Conservation (phyloP, 2,113 vertebrate genomes). For the Spilogale gracilis region DNA sequence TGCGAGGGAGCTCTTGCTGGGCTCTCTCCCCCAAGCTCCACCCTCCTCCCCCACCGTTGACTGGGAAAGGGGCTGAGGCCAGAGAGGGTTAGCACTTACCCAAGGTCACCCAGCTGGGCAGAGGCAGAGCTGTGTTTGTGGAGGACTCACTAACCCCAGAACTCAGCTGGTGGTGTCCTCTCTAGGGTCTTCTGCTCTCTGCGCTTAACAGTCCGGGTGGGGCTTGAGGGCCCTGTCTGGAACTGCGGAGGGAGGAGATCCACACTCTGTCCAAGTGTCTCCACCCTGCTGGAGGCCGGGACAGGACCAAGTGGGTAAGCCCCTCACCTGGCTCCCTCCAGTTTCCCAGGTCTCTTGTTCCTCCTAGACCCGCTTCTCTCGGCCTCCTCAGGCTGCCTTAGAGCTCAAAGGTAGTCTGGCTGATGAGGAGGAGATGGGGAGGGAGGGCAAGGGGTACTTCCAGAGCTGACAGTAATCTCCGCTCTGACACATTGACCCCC, state of each 20-base stretch:
- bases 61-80: not conserved
- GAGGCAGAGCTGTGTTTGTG: not conserved
- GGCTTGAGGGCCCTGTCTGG: not conserved
- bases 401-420: not conserved
- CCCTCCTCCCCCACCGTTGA: not conserved
- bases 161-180: not conserved
- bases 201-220: not conserved
- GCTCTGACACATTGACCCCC: not conserved
- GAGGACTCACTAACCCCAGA: not conserved
- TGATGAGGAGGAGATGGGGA: not conserved
- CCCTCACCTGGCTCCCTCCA: not conserved
- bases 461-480: not conserved
- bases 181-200: not conserved
- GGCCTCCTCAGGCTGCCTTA: not conserved
- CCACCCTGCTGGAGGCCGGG: not conserved
- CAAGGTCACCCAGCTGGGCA: conserved; percentile 68
- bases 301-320: not conserved
- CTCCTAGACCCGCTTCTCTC: too few species aligned
- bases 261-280: not conserved
- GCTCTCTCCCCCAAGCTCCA: not conserved
- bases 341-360: not conserved
- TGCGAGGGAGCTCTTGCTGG: not conserved
- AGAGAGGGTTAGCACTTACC: conserved; percentile 24
- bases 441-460: not conserved
- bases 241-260: not conserved